Base-by-base conservation (phyloP, 2,113 vertebrate species). In the Protomyctophum bolini region DNA sequence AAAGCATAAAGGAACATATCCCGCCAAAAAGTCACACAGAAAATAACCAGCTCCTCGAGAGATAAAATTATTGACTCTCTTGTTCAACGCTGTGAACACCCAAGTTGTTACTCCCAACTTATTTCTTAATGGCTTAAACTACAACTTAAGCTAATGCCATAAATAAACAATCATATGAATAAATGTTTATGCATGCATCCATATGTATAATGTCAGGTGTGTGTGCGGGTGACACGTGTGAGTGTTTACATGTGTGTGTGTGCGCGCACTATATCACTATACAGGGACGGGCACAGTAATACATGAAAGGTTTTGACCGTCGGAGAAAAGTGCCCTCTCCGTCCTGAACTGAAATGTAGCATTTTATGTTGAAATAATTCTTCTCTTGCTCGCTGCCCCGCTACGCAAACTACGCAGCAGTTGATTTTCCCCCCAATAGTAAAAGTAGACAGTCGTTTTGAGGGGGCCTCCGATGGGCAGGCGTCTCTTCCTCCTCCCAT, bases 31-130 rank as follows among this genome's bases (percentile, higher is more conserved):
- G 58, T 63, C 69, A 76, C 55, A 12, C 41, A 58, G 41, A 72
- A 73, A 88, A 87, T 72, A 82, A 67, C 59, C 58, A 47, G 64
- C 71, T 58, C 47, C 80, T 75, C 70, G 41, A 66, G 74, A 76
- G 73, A 84, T 84, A 75, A 73, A 83, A 82, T 81, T 77, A 86
- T 70, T 83, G 82, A 75, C 78, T 81, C 70, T 50, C 58, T 58
- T 64, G 15, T 63, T 61, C 12, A 58, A 46, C 68, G 58, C 81
- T 65, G 79, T 66, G 58, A 83, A 75, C 55, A 63, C 49, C 58
- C 51, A 65, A 63, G 63, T 75, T 71, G 56, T 76, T 80, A 67
- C 81, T 29, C 6, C 33, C 8, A 66, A 73, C 28, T 62, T 55
- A 64, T 82, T 70, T 75, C 59, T 51, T 70, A 70, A 80, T 73